phyloP scores from a whole-genome alignment of 2,113 vertebrate genomes.

The Mesocricetus auratus region DNA sequence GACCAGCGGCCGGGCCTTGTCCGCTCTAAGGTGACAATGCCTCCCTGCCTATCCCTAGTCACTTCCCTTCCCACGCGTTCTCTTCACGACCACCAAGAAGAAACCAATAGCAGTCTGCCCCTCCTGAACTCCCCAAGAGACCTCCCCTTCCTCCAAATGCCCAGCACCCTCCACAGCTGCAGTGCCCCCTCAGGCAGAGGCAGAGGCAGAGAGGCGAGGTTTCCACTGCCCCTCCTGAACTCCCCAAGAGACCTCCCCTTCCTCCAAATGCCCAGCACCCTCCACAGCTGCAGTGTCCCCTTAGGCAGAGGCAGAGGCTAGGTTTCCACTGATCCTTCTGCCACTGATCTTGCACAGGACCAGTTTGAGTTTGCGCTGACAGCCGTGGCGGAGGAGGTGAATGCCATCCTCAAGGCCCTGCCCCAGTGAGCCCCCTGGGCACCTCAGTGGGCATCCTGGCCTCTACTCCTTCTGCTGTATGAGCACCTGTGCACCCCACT shows the following conservation, averaged over 20 bases:
- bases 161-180: too few species aligned
- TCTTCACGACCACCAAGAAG: background rate
- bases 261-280: background rate
- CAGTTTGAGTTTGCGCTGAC: slow-evolving; percentile 99
- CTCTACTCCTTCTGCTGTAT: slow-evolving; percentile 38
- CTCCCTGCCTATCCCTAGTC: background rate
- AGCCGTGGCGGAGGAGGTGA: slow-evolving; percentile 97
- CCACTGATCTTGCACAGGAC: slow-evolving; percentile 88
- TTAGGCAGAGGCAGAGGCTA: background rate
- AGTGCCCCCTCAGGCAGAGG: background rate
- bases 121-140: background rate
- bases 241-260: too few species aligned
- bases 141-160: background rate
- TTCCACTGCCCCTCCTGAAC: background rate
- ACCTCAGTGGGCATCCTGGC: background rate
- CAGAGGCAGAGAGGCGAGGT: too few species aligned
- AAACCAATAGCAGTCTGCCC: background rate
- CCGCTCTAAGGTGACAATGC: slow-evolving; percentile 93
- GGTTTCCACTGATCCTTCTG: background rate
- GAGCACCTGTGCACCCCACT: slow-evolving; percentile 54
- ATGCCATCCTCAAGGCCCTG: slow-evolving; percentile 97
- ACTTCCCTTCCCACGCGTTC: background rate
- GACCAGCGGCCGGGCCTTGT: slow-evolving; percentile 97
- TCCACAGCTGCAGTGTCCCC: too few species aligned
- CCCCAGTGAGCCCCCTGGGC: slow-evolving; percentile 89